Conservation (phyloP, 1,140 invertebrate species). For the Anagrus nilaparvatae region DNA sequence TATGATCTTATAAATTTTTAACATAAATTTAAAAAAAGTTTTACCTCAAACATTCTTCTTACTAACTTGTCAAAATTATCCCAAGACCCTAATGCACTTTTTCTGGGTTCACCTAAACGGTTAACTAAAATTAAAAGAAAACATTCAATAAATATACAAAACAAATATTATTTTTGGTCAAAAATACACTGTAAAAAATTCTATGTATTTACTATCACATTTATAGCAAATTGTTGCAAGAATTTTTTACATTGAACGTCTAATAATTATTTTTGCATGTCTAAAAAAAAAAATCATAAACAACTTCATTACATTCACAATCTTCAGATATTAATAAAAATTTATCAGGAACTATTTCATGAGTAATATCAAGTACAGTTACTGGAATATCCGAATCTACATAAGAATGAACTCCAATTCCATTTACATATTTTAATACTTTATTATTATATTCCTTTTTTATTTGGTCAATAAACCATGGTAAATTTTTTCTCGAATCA, state of each 20-base stretch:
- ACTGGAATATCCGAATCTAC: conserved; percentile 46
- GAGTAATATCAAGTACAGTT: conserved; percentile 43
- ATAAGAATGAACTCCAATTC: conserved; percentile 62
- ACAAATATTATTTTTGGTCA: no score
- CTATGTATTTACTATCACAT: no score
- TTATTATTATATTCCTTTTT: conserved; percentile 31
- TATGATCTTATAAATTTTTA: no score
- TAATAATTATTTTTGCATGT: conserved; percentile 1
- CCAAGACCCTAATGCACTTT: no score
- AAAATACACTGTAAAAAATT: no score
- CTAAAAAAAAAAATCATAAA: conserved; percentile 33
- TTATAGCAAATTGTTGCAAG: no score
- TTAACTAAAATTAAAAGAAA: no score
- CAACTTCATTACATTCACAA: conserved; percentile 54
- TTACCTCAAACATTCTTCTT: no score
- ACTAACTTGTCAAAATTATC: no score
- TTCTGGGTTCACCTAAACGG: no score
- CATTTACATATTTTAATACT: conserved; percentile 43
- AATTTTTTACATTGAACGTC: not conserved
- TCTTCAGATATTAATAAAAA: conserved; percentile 74
- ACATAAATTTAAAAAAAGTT: no score
- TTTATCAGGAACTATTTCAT: conserved; percentile 54
- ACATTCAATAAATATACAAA: no score
- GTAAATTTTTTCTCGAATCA: conserved; percentile 56
- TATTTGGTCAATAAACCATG: conserved; percentile 37